Base-by-base conservation (phyloP, 1,140 invertebrate genomes). In the Trichomalopsis sarcophagae region DNA sequence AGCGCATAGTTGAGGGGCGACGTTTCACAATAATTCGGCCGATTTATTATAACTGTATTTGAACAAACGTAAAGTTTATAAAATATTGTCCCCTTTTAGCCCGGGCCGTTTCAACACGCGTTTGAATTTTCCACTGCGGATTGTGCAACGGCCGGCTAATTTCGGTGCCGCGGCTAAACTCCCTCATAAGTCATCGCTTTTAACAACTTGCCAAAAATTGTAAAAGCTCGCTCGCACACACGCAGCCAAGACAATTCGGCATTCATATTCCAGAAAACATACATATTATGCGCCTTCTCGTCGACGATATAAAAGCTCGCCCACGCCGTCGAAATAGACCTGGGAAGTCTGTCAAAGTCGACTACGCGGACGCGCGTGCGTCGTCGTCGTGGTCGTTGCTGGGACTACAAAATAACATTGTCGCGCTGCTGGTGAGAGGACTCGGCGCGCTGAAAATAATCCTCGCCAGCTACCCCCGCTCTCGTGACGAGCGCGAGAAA, bases 121-220 rank as follows among this genome's bases (percentile, higher is more conserved):
- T 68, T n/a, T 40, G 23, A 14, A 74, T 33, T 47, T 74, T 47
- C 13, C 2, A 9, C 10, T 27, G 27, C 36, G 66, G 27, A 71
- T 77, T 83, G 36, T 40, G 62, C 36, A 77, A 83, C 55, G 30
- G 0, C 30, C n/a, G 62, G 74, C 82, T 77, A 83, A 83, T 44
- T 83, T 47, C 21, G n/a, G 62, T 9, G 0, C 62, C 69, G 69
- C 79, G n/a, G 23, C 55, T 21, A 66, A 68, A 69, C 74, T 78
- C 62, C 75, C 82, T 68, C 75, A 84, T 71, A 84, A 84, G 75
- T 84, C 75, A 84, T 84, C 33, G 74, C 13, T 33, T 78, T 84
- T 78, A 84, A 69, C 62, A 55, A 76, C 17, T 71, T 84, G 75
- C 82, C 75, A 84, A 71, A 78, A 73, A 33, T 84, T 79, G 33